phyloP scores from a whole-genome alignment of 2,113 vertebrate species.

The Semicossyphus pulcher region DNA sequence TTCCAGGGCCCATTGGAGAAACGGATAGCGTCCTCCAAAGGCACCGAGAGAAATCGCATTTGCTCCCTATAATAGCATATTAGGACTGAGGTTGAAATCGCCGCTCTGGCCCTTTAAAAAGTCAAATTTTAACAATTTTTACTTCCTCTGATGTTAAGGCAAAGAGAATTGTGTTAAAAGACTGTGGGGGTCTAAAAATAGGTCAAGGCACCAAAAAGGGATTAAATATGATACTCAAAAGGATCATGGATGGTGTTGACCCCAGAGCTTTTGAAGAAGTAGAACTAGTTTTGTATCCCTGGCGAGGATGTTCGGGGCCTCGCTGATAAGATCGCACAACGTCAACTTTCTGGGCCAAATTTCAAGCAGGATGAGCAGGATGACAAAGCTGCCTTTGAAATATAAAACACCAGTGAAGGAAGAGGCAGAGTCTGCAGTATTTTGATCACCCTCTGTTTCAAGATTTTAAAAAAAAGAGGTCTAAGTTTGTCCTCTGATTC shows the following conservation, averaged over 20 bases:
- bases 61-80: no score
- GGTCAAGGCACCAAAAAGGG: neutral
- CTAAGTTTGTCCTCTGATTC: conserved; percentile 51
- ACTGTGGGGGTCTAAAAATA: no score
- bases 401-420: conserved; percentile 70
- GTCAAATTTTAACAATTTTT: no score
- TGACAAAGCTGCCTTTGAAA: conserved; percentile 90
- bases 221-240: no score
- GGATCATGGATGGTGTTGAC: no score
- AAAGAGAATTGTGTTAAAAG: no score
- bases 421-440: conserved; percentile 81
- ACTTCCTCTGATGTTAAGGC: no score
- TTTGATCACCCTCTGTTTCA: conserved; percentile 71
- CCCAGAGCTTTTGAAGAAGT: conserved; percentile 88
- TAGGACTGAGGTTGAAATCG: no score
- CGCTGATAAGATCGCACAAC: conserved; percentile 85
- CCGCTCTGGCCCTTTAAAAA: no score
- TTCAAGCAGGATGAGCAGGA: conserved; percentile 85
- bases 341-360: conserved; percentile 82
- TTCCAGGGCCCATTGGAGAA: no score
- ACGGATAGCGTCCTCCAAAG: no score
- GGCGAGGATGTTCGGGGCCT: conserved; percentile 79
- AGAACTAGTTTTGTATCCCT: conserved; percentile 86
- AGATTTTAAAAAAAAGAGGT: conserved; percentile 53
- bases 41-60: no score